phyloP scores from a whole-genome alignment of 2,113 vertebrate genomes.

The Pygoscelis adeliae region DNA sequence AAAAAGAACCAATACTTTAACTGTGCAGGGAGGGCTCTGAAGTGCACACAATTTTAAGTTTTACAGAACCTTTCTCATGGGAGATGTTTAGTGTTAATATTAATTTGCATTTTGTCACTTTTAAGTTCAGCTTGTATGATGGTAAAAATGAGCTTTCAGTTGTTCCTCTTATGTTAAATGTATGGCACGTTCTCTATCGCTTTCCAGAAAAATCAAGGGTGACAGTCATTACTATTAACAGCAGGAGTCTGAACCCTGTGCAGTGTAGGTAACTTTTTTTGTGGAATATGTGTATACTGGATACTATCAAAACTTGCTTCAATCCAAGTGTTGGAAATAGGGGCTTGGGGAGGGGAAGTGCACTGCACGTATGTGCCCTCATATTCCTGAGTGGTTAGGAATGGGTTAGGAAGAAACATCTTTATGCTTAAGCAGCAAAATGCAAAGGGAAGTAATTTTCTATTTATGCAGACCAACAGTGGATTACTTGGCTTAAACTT shows the following conservation, averaged over 20 bases:
- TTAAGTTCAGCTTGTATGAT: background rate
- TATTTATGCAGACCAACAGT: background rate
- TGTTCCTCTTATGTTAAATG: accelerated
- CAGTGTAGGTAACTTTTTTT: background rate
- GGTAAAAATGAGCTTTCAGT: background rate
- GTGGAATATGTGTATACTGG: background rate
- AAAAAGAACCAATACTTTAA: background rate
- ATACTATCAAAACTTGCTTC: background rate
- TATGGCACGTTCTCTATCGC: background rate
- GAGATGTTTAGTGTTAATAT: background rate
- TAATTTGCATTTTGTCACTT: background rate
- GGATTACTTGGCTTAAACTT: constrained; percentile 5
- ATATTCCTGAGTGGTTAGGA: background rate
- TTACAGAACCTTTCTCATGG: background rate
- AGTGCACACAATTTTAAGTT: background rate
- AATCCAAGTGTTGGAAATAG: background rate
- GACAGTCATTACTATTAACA: background rate
- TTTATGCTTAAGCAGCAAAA: constrained; percentile 29
- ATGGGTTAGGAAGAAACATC: background rate
- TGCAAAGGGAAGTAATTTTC: constrained; percentile 32
- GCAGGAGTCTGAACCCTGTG: background rate
- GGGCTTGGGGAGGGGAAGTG: background rate
- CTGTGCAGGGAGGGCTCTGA: background rate
- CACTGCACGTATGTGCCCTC: background rate
- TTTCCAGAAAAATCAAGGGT: background rate